These are phyloP conservation scores for Arothron firmamentum DNA, from an alignment of 2,113 vertebrate genomes.

Conservation along the genomic window DNA sequence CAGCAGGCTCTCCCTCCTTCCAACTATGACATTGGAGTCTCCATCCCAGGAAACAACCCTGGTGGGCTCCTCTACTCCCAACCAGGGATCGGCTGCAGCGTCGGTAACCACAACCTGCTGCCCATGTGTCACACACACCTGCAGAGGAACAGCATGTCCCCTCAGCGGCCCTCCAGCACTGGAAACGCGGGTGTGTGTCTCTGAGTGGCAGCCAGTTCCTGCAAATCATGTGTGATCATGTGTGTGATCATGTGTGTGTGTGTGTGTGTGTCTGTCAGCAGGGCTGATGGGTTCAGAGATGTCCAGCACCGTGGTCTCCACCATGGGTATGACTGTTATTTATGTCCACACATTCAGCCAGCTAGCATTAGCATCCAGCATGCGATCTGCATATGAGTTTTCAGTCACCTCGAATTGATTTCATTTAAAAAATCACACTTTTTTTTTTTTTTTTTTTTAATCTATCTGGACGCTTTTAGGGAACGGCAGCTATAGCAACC, in stretches of 20 bases:
- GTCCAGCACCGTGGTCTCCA: slow-evolving; percentile 85
- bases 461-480: slow-evolving; percentile 60
- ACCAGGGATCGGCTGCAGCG: slow-evolving; percentile 75
- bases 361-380: not conserved
- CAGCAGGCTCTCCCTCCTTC: slow-evolving; percentile 87
- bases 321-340: slow-evolving; percentile 78
- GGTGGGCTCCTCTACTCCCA: slow-evolving; percentile 89
- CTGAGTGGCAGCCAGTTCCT: not conserved
- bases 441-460: no score
- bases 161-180: slow-evolving; percentile 84
- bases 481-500: slow-evolving; percentile 85
- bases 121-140: slow-evolving; percentile 88
- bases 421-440: no score
- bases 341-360: no score
- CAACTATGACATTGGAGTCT: slow-evolving; percentile 92
- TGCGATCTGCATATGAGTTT: no score
- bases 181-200: slow-evolving; percentile 83
- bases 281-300: slow-evolving; percentile 91
- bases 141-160: slow-evolving; percentile 95
- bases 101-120: slow-evolving; percentile 87
- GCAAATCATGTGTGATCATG: not conserved
- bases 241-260: not conserved
- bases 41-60: slow-evolving; percentile 84
- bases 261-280: slow-evolving; percentile 55
- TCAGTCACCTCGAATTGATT: no score